Evolutionary conservation across 2,113 vertebrate genomes (phyloP), one percentile per base, ranked within the genome.

Genomic region (Dicerorhinus sumatrensis): DNA sequence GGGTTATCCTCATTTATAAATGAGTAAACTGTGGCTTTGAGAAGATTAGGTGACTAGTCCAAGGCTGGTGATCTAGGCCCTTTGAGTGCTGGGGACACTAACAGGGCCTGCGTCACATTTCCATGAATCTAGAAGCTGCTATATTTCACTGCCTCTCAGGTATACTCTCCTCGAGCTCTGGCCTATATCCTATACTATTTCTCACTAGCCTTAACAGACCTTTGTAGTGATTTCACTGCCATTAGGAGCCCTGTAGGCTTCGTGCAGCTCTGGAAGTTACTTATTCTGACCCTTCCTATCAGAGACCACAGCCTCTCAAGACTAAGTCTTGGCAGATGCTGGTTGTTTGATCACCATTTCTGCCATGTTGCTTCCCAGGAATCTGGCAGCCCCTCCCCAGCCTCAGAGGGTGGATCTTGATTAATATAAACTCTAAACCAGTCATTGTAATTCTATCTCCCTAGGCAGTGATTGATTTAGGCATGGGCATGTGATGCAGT

Each of bases 381-480:
- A 96, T 89, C 77, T 81, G 81, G 18, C 58, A 77, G 42, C 69
- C 70, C 23, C 25, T 70, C 16, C 36, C 29, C 23, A 94, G 39
- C 79, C 67, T 36, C 10, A 72, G 18, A 16, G 46, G 31, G 20
- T 73, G 48, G 75, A 67, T 77, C 72, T 96, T 95, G 58, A 96
- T 96, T 88, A 87, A 83, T 94, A 27, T 33, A 93, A 97, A 91
- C 58, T 93, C 63, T 90, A 87, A 93, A 83, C 62, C 63, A 54
- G 0, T 80, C 63, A 51, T 80, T 88, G 8, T 94, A 80, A 94
- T 96, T 97, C 36, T 89, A 0, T 42, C 65, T 92, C 63, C 62
- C 46, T 63, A 54, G n/a, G 33, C 48, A 46, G 62, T 95, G 89
- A 85, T 96, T 89, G 42, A 81, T 90, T 95, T 58, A 87, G 80